Evolutionary conservation across 2,888 invertebrate species (phyloP).

Genomic region (Campoletis raptor): DNA sequence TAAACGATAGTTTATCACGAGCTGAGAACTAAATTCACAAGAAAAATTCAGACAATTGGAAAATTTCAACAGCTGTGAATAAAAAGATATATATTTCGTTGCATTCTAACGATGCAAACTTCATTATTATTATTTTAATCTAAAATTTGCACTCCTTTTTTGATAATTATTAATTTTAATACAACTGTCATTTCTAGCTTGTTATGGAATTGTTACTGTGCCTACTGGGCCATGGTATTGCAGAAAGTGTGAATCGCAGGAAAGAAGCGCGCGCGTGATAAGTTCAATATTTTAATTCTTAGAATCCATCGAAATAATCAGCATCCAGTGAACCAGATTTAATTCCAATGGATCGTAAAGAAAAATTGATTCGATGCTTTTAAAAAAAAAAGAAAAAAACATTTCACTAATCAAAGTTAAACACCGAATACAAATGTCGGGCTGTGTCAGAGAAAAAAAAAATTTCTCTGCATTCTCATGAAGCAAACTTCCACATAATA

Average conservation of each 20-base stretch:
- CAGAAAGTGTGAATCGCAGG: conserved; percentile 98
- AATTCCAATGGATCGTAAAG: background rate
- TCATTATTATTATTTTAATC: too few species aligned
- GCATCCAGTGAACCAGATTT: background rate
- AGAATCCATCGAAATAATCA: background rate
- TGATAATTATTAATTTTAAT: background rate
- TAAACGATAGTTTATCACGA: too few species aligned
- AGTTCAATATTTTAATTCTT: conserved; percentile 82
- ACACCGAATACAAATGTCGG: background rate
- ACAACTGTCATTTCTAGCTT: conserved; percentile 89
- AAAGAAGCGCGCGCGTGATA: conserved; percentile 95
- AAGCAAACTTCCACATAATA: background rate
- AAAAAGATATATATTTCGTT: too few species aligned
- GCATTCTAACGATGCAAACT: too few species aligned
- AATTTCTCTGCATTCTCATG: background rate
- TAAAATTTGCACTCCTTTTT: conserved; percentile 44
- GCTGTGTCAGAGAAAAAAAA: background rate
- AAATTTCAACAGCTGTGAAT: too few species aligned
- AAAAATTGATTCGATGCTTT: background rate
- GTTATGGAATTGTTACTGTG: conserved; percentile 99
- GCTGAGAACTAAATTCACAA: too few species aligned
- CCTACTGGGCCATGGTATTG: conserved; percentile 99
- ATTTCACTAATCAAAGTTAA: background rate
- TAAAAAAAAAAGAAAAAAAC: background rate
- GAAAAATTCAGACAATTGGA: too few species aligned